Evolutionary conservation across 1,140 invertebrate species (phyloP).

Genomic region (Cherax quadricarinatus): DNA sequence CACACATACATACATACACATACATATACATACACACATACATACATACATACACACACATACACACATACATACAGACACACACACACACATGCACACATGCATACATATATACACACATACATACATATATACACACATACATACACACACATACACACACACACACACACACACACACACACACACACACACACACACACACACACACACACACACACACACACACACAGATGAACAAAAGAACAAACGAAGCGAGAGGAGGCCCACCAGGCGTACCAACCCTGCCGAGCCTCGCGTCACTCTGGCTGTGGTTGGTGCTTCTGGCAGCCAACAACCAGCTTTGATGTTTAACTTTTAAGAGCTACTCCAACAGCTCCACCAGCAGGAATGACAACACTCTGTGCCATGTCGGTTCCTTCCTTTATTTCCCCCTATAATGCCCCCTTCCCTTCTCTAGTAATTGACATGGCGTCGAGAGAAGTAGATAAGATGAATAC

Average conservation of each 20-base stretch:
- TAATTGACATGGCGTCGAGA: neutral
- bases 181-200: too few species aligned
- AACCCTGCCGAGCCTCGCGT: constrained; percentile 7
- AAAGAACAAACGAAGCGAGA: neutral
- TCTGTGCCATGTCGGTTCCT: neutral
- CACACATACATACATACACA: too few species aligned
- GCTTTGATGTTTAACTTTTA: neutral
- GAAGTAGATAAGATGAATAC: too few species aligned
- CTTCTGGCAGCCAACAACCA: neutral
- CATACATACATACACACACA: too few species aligned
- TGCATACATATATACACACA: neutral
- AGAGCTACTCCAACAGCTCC: neutral
- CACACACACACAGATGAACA: neutral
- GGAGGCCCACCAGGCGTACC: constrained; percentile 10
- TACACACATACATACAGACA: too few species aligned
- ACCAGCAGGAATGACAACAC: neutral
- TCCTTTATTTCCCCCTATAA: neutral
- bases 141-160: neutral
- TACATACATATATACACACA: neutral
- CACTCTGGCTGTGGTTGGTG: neutral
- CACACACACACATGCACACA: too few species aligned
- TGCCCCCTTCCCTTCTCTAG: neutral
- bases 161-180: neutral
- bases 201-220: neutral
- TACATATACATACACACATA: too few species aligned